Evolutionary conservation across 1,140 invertebrate species (phyloP), one percentile per base, ranked within the genome.

Genomic region (Rhyacophila brunnea): DNA sequence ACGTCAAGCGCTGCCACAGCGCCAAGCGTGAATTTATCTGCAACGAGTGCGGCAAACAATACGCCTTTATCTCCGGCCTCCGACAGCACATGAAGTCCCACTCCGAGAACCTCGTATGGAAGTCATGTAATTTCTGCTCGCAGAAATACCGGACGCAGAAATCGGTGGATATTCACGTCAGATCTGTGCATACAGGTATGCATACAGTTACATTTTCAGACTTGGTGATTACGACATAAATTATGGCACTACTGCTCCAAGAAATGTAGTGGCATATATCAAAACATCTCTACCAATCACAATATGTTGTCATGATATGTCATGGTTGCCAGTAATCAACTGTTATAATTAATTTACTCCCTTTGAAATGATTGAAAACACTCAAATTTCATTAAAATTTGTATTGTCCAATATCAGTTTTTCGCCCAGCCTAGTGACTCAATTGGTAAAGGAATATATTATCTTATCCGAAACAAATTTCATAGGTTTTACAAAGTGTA

Each of bases 121-220:
- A 62, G 65, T 34, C 55, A n/a, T 79, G 77, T 66, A 72, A 71
- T 62, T 67, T 72, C 32, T 79, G 77, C 66, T 66, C 72, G 19
- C 77, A 76, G 54, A 67, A 63, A n/a, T 78, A 74, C 60, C 72
- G 72, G 55, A 75, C 72, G 63, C 47, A 66, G 15, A 77, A 77
- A 60, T 77, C 75, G 36, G 70, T 76, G n/a, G 48, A 72, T 34
- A 68, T 79, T 17, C 77, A 79, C 67, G 71, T 75, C 34, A 70
- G 77, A 74, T 77, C 77, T 51, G 73, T 68, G 10, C 77, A 79
- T 53, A 79, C 77, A 70, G 77, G 77, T 79, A 68, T 65, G 23
- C n/a, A 40, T 40, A n/a, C n/a, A n/a, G n/a, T n/a, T n/a, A n/a
- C n/a, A n/a, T n/a, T n/a, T n/a, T n/a, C n/a, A n/a, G n/a, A n/a